A percentile compares a stretch with the other conserved stretches of the same genome.
Conservation (phyloP, 2,888 invertebrate genomes). For the Diaphora mendica region DNA sequence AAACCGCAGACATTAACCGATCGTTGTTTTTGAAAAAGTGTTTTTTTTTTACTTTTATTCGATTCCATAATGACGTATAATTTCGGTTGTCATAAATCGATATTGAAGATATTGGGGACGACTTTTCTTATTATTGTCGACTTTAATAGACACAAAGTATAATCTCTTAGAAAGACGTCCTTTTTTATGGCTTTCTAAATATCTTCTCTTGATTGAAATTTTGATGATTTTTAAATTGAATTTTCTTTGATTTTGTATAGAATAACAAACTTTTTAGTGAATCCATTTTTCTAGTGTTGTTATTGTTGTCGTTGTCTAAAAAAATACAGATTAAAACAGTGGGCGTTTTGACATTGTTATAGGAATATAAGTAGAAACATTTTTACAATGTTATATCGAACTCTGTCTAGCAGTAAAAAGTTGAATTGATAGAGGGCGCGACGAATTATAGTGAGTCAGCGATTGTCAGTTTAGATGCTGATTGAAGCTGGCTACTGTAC, state of each 20-base stretch:
- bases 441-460: conserved; percentile 82
- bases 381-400: conserved; percentile 50
- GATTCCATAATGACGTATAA: conserved; percentile 67
- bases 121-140: conserved; percentile 50
- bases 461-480: conserved; percentile 56
- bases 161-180: conserved; percentile 22
- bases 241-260: conserved; percentile 9
- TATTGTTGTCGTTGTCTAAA: conserved; percentile 25
- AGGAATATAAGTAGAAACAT: conserved; percentile 36
- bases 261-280: conserved; percentile 11
- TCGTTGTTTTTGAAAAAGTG: conserved; percentile 66
- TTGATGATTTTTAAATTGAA: conserved; percentile 13
- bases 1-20: conserved; percentile 73
- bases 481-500: conserved; percentile 73
- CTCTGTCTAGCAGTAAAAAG: conserved; percentile 67
- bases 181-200: conserved; percentile 29
- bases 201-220: conserved; percentile 18
- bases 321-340: conserved; percentile 28
- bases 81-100: conserved; percentile 53
- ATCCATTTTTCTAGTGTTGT: conserved; percentile 3
- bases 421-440: conserved; percentile 74
- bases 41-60: conserved; percentile 65
- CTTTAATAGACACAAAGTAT: conserved; percentile 46
- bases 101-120: conserved; percentile 50
- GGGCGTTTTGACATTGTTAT: conserved; percentile 40